Evolutionary conservation across 2,888 invertebrate genomes (phyloP).

Genomic region (Drosophila diplacantha): DNA sequence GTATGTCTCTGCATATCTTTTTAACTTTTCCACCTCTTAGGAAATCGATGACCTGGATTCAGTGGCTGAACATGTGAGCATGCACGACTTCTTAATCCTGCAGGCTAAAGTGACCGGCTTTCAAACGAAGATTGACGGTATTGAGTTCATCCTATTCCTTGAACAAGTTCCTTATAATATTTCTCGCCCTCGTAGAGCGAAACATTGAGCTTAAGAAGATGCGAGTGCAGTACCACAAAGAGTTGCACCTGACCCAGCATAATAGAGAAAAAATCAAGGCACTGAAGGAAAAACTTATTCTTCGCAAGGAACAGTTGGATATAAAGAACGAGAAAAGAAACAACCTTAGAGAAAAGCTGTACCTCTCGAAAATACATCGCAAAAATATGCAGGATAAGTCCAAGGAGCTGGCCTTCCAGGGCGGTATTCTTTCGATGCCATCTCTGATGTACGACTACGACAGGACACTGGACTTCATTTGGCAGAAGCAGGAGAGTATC

Average conservation of each 20-base stretch:
- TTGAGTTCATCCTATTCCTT: no score
- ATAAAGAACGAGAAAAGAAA: constrained; percentile 6
- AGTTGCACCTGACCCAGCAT: constrained; percentile 69
- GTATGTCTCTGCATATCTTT: no score
- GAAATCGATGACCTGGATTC: constrained; percentile 62
- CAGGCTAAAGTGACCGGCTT: constrained; percentile 67
- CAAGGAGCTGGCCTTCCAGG: constrained; percentile 56
- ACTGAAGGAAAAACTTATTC: constrained; percentile 28
- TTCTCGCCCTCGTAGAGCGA: constrained; percentile 55
- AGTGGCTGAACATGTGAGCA: constrained; percentile 65
- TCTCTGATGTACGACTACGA: constrained; percentile 72
- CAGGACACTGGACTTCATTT: constrained; percentile 46
- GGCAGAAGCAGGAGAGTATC: constrained; percentile 20
- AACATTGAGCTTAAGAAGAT: constrained; percentile 66
- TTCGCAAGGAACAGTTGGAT: fast-evolving
- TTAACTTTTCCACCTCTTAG: constrained; percentile 40
- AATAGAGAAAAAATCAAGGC: constrained; percentile 65
- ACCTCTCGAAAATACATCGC: constrained; percentile 56
- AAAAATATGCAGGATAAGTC: constrained; percentile 47
- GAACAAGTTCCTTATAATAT: not conserved
- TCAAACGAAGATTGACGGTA: constrained; percentile 75
- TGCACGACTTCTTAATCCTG: constrained; percentile 66
- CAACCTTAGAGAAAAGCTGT: constrained; percentile 47
- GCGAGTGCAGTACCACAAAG: constrained; percentile 54
- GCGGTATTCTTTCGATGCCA: constrained; percentile 72